Evolutionary conservation across 1,140 invertebrate genomes (phyloP).

Genomic region (Zaprionus lachaisei): DNA sequence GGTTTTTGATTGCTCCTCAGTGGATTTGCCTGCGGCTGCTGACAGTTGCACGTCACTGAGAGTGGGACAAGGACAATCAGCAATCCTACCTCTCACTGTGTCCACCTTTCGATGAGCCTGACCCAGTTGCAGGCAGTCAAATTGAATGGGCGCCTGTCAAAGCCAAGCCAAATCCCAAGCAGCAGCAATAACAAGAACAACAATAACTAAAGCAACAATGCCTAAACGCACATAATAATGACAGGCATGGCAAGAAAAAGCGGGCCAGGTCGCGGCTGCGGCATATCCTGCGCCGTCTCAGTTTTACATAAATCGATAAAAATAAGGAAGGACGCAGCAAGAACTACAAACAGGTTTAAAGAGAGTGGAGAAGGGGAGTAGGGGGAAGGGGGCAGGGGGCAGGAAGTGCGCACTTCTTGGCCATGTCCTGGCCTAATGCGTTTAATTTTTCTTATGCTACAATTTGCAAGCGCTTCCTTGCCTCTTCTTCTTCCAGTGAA

Average conservation of each 20-base stretch:
- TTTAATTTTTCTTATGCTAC: slow-evolving; percentile 79
- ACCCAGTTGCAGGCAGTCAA: slow-evolving; percentile 68
- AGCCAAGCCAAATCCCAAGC: slow-evolving; percentile 28
- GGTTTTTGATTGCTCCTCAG: slow-evolving; percentile 31
- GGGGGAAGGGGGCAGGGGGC: no score
- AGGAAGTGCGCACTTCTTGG: slow-evolving; percentile 44
- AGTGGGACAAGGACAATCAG: slow-evolving; percentile 45
- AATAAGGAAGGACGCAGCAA: slow-evolving; percentile 6
- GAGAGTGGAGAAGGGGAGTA: background rate
- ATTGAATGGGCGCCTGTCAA: slow-evolving; percentile 54
- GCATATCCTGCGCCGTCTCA: slow-evolving; percentile 31
- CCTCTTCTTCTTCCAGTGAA: no score
- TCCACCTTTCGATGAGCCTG: slow-evolving; percentile 32
- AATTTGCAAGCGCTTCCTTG: slow-evolving; percentile 53
- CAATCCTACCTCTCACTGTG: background rate
- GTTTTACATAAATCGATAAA: slow-evolving; percentile 75
- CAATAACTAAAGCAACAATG: slow-evolving; percentile 63
- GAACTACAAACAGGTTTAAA: slow-evolving; percentile 54
- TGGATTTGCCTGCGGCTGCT: slow-evolving; percentile 41
- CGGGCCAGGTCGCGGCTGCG: background rate
- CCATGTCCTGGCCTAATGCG: slow-evolving; percentile 61
- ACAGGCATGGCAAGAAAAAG: slow-evolving; percentile 28
- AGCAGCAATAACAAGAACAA: slow-evolving; percentile 22
- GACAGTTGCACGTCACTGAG: slow-evolving; percentile 60
- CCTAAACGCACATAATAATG: slow-evolving; percentile 71